These are phyloP conservation scores for Aplysia californica DNA, from an alignment of 1,140 invertebrate species.

Conservation along the genomic window DNA sequence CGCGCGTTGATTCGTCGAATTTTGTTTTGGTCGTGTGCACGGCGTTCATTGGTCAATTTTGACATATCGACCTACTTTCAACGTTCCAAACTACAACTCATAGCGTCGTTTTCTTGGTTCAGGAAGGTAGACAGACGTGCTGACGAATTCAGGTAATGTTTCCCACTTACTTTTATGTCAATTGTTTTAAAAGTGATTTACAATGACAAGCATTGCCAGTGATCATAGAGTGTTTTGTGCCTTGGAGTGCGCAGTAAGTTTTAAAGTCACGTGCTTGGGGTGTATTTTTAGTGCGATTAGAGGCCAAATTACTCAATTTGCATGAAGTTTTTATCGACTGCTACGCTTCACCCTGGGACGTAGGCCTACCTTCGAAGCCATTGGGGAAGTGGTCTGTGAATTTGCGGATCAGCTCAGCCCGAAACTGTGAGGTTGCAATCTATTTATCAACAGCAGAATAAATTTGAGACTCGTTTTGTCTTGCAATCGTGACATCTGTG, in stretches of 20 bases:
- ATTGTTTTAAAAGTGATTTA: too few species aligned
- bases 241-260: too few species aligned
- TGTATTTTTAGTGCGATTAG: background rate
- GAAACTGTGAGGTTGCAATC: too few species aligned
- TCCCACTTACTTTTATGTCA: too few species aligned
- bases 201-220: background rate
- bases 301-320: background rate
- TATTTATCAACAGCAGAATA: too few species aligned
- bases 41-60: conserved; percentile 12
- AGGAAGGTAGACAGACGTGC: conserved; percentile 7
- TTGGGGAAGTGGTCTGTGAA: too few species aligned
- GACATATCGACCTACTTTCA: conserved; percentile 18
- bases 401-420: too few species aligned
- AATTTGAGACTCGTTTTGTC: too few species aligned
- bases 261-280: too few species aligned
- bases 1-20: background rate
- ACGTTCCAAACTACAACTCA: conserved; percentile 8
- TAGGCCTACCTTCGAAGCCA: too few species aligned
- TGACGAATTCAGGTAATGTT: conserved; percentile 1
- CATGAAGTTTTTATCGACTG: background rate
- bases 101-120: conserved; percentile 4
- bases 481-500: too few species aligned
- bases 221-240: too few species aligned
- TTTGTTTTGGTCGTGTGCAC: conserved; percentile 15
- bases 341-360: background rate